Evolutionary conservation across 2,888 invertebrate species (phyloP).

Genomic region (Xestia ashworthii): DNA sequence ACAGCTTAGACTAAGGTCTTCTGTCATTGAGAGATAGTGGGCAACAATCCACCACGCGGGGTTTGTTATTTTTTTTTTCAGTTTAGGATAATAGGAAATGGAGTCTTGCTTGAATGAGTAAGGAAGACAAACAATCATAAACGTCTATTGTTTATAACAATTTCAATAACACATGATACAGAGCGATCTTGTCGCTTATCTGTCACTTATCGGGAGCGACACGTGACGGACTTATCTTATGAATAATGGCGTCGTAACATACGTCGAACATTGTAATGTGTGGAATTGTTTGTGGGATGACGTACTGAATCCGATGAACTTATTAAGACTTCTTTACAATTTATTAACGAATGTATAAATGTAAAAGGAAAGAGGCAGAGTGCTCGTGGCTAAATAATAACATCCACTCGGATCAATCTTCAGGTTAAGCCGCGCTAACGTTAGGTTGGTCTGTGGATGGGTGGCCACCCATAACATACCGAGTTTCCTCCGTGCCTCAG

Average conservation of each 20-base stretch:
- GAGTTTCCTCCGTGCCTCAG: no score
- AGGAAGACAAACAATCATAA: not conserved
- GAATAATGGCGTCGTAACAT: constrained; percentile 37
- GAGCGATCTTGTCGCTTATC: constrained; percentile 56
- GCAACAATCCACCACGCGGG: no score
- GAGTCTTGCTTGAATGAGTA: not conserved
- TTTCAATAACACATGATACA: constrained; percentile 38
- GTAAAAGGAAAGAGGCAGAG: not conserved
- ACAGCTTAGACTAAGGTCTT: no score
- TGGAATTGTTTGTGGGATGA: constrained; percentile 19
- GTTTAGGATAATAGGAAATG: not conserved
- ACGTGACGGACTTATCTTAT: constrained; percentile 50
- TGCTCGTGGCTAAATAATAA: no score
- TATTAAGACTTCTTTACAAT: not conserved
- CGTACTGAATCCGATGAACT: not conserved
- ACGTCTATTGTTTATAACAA: constrained; percentile 38
- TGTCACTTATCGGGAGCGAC: constrained; percentile 37
- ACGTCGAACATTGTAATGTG: constrained; percentile 21
- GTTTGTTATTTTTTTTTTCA: no score
- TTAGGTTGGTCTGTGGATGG: no score
- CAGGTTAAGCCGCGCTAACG: no score
- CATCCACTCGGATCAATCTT: no score
- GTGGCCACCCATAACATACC: no score
- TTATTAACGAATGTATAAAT: not conserved
- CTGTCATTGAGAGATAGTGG: no score